These are phyloP conservation scores for Orthosia incerta DNA, from an alignment of 2,888 invertebrate species.

Conservation along the genomic window DNA sequence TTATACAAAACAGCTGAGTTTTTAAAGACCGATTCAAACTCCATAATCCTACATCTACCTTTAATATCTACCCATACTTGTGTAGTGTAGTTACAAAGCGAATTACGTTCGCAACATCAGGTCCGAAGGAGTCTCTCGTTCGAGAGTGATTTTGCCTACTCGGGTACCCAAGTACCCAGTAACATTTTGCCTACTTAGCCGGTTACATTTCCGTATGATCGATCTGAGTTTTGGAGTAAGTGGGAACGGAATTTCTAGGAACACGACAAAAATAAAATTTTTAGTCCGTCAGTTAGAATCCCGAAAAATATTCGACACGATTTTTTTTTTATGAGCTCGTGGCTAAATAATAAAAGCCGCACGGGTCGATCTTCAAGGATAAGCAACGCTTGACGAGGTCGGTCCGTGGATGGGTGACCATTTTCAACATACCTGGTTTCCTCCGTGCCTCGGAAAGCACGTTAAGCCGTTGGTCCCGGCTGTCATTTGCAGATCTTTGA, in stretches of 20 bases:
- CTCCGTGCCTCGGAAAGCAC: too few relatives aligned
- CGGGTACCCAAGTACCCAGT: constrained; percentile 28
- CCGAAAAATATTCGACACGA: too few relatives aligned
- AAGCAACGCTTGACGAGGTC: too few relatives aligned
- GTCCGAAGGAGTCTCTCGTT: constrained; percentile 53
- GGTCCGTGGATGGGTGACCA: too few relatives aligned
- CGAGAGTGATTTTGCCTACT: constrained; percentile 49
- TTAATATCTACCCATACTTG: constrained; percentile 46
- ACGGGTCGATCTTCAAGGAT: too few relatives aligned
- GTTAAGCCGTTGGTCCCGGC: too few relatives aligned
- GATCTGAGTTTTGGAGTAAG: constrained; percentile 21
- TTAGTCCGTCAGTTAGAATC: too few relatives aligned
- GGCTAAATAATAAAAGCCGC: too few relatives aligned
- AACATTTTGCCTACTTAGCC: constrained; percentile 26
- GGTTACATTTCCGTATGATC: constrained; percentile 62
- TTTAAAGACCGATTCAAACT: not conserved
- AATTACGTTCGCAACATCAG: constrained; percentile 61
- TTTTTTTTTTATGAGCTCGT: too few relatives aligned
- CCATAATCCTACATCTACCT: constrained; percentile 39
- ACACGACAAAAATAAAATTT: too few relatives aligned
- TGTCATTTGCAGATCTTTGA: too few relatives aligned
- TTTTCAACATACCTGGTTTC: too few relatives aligned
- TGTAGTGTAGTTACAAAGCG: constrained; percentile 58
- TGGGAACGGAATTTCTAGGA: constrained; percentile 1
- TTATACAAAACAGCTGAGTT: constrained; percentile 3